Evolutionary conservation across 1,140 invertebrate genomes (phyloP).

Genomic region (Drosophila repletoides): DNA sequence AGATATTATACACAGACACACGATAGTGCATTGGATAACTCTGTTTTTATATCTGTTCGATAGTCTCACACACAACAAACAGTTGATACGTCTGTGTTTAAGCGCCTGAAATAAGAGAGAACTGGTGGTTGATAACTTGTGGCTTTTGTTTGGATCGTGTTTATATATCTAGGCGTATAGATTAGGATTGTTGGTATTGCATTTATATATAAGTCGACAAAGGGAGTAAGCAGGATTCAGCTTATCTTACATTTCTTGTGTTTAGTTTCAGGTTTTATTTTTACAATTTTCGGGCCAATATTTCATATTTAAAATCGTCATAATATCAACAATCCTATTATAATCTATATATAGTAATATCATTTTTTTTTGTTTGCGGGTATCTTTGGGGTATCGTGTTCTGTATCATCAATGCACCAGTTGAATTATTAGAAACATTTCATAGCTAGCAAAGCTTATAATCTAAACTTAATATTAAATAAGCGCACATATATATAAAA

Average conservation of each 20-base stretch:
- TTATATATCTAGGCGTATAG: conserved; percentile 45
- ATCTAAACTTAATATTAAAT: conserved; percentile 29
- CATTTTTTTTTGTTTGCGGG: conserved; percentile 21
- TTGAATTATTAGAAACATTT: conserved; percentile 65
- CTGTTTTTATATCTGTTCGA: conserved; percentile 61
- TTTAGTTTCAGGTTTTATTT: no score
- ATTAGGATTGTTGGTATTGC: conserved; percentile 32
- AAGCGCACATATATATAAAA: conserved; percentile 2
- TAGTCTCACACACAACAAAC: conserved; percentile 64
- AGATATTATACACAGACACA: no score
- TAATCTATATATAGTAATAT: conserved; percentile 50
- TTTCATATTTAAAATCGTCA: no score
- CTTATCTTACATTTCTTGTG: no score
- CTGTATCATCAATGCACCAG: conserved; percentile 77
- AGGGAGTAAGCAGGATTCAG: no score
- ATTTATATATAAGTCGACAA: no score
- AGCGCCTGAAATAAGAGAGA: conserved; percentile 86
- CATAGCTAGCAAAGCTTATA: conserved; percentile 41
- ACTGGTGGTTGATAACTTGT: conserved; percentile 87
- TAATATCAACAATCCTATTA: conserved; percentile 35
- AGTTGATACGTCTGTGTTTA: conserved; percentile 73
- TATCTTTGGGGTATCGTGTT: conserved; percentile 33
- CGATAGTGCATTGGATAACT: conserved; percentile 43
- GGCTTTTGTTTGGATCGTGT: conserved; percentile 62
- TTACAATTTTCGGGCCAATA: no score